Percentiles rank a stretch among this genome's conserved stretches.
Evolutionary conservation across 2,888 invertebrate species (phyloP).

Genomic region (Ctena decussata): DNA sequence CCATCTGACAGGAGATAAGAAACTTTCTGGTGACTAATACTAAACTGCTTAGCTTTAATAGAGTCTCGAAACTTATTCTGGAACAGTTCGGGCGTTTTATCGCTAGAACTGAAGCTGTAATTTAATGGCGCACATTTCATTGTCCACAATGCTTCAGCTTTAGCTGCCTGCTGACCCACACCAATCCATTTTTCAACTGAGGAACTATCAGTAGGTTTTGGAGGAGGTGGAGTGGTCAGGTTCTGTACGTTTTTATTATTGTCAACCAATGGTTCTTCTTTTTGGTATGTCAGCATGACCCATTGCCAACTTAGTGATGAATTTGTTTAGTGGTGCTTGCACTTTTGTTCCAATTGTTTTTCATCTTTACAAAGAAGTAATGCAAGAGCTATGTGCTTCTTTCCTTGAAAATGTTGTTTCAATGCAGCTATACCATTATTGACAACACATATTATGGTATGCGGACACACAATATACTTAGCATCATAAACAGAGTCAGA

Average conservation of each 20-base stretch:
- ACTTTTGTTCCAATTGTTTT: not conserved
- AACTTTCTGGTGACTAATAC: conserved; percentile 19
- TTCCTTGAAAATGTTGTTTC: too few species aligned
- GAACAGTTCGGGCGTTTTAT: conserved; percentile 1
- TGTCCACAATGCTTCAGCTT: conserved; percentile 23
- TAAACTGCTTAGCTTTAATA: conserved; percentile 19
- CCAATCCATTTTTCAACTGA: not conserved
- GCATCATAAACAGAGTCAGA: too few species aligned
- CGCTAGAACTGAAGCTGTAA: conserved; percentile 15
- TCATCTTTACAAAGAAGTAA: not conserved
- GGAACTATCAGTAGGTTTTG: conserved; percentile 5
- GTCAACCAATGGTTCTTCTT: too few species aligned
- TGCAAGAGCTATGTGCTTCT: not conserved
- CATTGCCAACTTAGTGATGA: not conserved
- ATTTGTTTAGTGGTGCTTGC: not conserved
- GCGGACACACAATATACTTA: too few species aligned
- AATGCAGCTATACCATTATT: too few species aligned
- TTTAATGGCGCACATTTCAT: conserved; percentile 1
- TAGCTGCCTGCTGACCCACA: not conserved
- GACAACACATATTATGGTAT: too few species aligned
- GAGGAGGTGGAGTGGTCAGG: not conserved
- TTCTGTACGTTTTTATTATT: not conserved
- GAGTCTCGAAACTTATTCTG: conserved; percentile 11
- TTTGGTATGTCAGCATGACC: not conserved
- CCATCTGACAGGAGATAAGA: conserved; percentile 10